Conservation (phyloP, 2,888 invertebrate species). For the Eubasilissa splendida region DNA sequence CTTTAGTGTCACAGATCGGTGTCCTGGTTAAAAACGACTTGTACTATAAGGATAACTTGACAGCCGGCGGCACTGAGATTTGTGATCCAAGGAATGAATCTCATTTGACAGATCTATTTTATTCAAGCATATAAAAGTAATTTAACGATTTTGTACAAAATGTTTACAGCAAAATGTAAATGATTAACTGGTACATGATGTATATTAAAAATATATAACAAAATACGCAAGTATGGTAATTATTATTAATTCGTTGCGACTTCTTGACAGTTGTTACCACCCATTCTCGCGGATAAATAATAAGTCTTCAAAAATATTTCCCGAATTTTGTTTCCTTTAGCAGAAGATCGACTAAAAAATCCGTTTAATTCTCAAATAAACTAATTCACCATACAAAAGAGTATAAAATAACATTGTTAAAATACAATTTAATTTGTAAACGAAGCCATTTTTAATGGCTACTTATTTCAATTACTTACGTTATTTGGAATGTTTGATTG, state of each 20-base stretch:
- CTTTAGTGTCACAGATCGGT: too few relatives aligned
- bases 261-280: constrained; percentile 51
- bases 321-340: too few relatives aligned
- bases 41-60: too few relatives aligned
- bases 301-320: background rate
- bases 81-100: too few relatives aligned
- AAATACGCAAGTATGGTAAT: constrained; percentile 17
- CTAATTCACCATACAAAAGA: constrained; percentile 1
- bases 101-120: too few relatives aligned
- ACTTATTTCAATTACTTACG: constrained; percentile 51
- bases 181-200: too few relatives aligned
- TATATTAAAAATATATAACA: background rate
- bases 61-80: too few relatives aligned
- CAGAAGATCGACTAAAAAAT: background rate
- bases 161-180: too few relatives aligned
- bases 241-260: constrained; percentile 28
- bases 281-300: constrained; percentile 44
- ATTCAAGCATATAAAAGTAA: too few relatives aligned
- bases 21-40: too few relatives aligned
- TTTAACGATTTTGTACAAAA: too few relatives aligned
- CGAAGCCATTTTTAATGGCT: constrained; percentile 52
- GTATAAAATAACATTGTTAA: constrained; percentile 15
- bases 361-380: constrained; percentile 1
- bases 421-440: constrained; percentile 42
- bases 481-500: constrained; percentile 32